These are phyloP conservation scores for Erithacus rubecula DNA, from an alignment of 2,797 vertebrate genomes.

Conservation along the genomic window DNA sequence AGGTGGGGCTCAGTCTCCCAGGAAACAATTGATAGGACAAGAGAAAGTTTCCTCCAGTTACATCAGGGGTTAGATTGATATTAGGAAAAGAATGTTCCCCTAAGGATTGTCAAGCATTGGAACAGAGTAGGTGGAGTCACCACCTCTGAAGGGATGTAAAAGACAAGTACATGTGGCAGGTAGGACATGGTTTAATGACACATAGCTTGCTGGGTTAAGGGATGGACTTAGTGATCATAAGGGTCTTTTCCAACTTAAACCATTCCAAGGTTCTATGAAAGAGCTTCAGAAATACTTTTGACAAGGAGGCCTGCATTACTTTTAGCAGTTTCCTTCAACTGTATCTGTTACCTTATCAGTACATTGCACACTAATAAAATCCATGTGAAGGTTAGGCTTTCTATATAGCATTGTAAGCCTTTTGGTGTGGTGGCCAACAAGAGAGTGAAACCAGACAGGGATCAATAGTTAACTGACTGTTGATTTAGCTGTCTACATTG, in stretches of 20 bases:
- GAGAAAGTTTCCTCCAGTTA: not conserved
- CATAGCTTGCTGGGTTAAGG: not conserved
- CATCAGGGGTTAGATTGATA: not conserved
- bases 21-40: not conserved
- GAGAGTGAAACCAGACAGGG: not conserved
- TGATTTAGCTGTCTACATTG: conserved; percentile 10
- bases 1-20: not conserved
- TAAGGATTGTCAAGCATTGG: not conserved
- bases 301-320: not conserved
- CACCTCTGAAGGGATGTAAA: not conserved
- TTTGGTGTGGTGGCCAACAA: not conserved
- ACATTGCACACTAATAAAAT: not conserved
- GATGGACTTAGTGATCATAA: not conserved
- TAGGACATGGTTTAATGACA: not conserved
- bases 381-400: not conserved
- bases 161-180: not conserved
- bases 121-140: not conserved
- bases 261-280: not conserved
- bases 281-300: not conserved
- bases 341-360: not conserved
- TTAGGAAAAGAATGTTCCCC: fast-evolving
- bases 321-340: not conserved
- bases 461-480: conserved; percentile 26
- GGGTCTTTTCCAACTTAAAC: not conserved
- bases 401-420: not conserved